Base-by-base conservation (phyloP, 92 coral and sea anemone genomes). In the Epizoanthus fatuus region DNA sequence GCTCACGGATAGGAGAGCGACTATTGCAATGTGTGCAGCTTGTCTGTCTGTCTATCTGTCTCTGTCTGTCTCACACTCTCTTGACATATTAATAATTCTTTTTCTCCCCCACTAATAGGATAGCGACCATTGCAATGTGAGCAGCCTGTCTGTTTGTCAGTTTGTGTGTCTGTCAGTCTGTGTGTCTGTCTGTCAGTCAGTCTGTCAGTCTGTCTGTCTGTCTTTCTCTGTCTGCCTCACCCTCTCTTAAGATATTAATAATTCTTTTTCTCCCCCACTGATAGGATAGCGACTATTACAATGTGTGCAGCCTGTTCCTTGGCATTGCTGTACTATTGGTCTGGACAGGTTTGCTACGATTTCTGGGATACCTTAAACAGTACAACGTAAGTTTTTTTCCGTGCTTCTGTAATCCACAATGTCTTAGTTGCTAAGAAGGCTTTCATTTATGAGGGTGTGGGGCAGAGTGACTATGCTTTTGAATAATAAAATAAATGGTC, bases 321-420 rank as follows among this genome's bases (percentile, higher is more conserved):
- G 99, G 99, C 72, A 93, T 89, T 54, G 96, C 99, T 54, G 99
- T 97, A 25, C 86, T 97, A n/a, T 87, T 97, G 39, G 98, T 95
- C 9, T 97, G 99, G 99, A 84, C 91, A 63, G 99, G 99, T 52
- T 89, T 95, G 60, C 93, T 97, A 6, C 76, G 99, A 56, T 97
- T 95, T 80, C 88, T 97, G 83, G 95, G 93, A 64, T 97, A 93
- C 80, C 89, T 92, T 51, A 82, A 86, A 65, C 81, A 93, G 64
- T 97, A 97, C 74, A 96, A 96, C 76, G 99, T 96, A 87, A 89
- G 92, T 84, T 1, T 14, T 15, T 25, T 38, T 8, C 53, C 13
- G 0, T 49, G 14, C 53, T 49, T 12, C 12, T 1, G 53, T 49
- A 47, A 66, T 14, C 37, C 3, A 35, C 35, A 14, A 35, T 58